A percentile compares a stretch with the other conserved stretches of the same genome.
Conservation (phyloP, 2,888 invertebrate genomes). For the Acanthosepion pharaonis region DNA sequence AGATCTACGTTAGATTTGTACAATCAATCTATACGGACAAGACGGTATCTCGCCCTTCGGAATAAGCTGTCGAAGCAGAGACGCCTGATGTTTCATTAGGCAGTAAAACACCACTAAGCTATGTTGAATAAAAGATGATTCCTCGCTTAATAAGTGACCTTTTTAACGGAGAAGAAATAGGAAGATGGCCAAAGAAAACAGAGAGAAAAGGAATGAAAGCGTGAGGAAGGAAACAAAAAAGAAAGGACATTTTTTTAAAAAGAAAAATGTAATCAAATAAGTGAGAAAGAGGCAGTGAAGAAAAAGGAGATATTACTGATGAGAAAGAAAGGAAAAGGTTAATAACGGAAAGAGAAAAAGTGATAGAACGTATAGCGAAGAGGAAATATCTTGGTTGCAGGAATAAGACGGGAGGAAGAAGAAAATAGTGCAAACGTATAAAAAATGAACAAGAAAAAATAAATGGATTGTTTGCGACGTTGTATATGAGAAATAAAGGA, state of each 20-base stretch:
- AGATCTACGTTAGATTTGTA: slow-evolving; percentile 2
- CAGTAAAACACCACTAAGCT: background rate
- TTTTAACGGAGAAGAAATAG: background rate
- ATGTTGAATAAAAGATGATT: background rate
- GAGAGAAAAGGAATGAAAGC: background rate
- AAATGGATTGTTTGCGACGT: background rate
- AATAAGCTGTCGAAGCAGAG: background rate
- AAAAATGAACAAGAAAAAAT: background rate
- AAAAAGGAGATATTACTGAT: background rate
- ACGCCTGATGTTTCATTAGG: background rate
- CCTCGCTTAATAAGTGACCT: background rate
- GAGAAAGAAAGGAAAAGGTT: background rate
- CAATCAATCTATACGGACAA: background rate
- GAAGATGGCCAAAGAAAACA: background rate
- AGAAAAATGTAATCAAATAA: too few species aligned
- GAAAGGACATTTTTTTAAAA: too few species aligned
- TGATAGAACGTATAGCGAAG: background rate
- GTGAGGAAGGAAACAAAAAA: too few species aligned
- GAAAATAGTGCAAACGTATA: background rate
- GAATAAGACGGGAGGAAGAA: background rate
- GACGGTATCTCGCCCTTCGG: slow-evolving; percentile 17
- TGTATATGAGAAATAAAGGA: background rate
- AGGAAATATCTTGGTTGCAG: background rate
- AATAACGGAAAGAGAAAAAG: background rate
- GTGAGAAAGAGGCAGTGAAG: background rate